These are phyloP conservation scores for Drosophila ananassae DNA, from an alignment of 1,140 invertebrate genomes.

Conservation along the genomic window DNA sequence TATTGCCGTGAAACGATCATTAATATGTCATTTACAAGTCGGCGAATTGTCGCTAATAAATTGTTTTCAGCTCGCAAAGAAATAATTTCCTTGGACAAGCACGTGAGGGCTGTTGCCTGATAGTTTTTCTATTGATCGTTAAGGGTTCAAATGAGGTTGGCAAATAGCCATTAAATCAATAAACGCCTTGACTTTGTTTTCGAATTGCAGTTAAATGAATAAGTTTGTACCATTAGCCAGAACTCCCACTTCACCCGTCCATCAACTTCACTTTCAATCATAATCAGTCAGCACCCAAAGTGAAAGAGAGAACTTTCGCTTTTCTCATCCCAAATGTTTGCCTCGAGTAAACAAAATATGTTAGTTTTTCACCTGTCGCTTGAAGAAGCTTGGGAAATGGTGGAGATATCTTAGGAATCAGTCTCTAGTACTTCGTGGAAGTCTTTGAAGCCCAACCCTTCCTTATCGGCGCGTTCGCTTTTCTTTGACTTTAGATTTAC, in stretches of 20 bases:
- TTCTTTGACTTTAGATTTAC: conserved; percentile 37
- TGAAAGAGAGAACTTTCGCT: conserved; percentile 35
- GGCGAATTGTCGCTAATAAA: conserved; percentile 76
- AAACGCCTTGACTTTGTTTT: too few species aligned
- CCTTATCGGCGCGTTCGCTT: conserved; percentile 23
- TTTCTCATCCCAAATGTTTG: conserved; percentile 24
- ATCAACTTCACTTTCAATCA: conserved; percentile 33
- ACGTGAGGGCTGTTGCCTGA: not conserved
- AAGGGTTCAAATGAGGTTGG: not conserved
- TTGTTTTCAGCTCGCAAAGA: conserved; percentile 56
- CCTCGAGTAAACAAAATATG: conserved; percentile 25
- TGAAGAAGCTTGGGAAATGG: conserved; percentile 4
- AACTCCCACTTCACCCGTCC: conserved; percentile 9
- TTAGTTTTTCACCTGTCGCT: conserved; percentile 14
- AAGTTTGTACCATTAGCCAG: not conserved
- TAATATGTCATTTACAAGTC: conserved; percentile 82
- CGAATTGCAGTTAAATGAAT: too few species aligned
- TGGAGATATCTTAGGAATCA: conserved; percentile 7
- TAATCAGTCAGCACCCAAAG: conserved; percentile 11
- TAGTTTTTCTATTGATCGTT: conserved; percentile 2
- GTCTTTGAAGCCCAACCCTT: conserved; percentile 7
- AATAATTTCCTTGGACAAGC: conserved; percentile 17
- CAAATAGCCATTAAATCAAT: not conserved
- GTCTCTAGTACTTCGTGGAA: conserved; percentile 22
- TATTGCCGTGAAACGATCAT: conserved; percentile 62